phyloP scores from a whole-genome alignment of 2,113 vertebrate species.

The Ceyx melanurus region DNA sequence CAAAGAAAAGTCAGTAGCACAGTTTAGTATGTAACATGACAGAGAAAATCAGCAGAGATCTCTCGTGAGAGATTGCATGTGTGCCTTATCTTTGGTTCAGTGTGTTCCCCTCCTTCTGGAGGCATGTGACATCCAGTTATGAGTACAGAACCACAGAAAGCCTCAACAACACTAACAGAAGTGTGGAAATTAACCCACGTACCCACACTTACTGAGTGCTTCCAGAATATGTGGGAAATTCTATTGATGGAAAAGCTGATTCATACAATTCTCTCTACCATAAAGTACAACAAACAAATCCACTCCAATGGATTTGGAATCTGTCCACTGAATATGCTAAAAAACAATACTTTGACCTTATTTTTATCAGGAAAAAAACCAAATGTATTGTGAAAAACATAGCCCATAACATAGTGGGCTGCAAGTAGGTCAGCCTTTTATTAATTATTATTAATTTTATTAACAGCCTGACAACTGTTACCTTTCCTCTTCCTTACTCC shows the following conservation, averaged over 20 bases:
- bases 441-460: too few relatives aligned
- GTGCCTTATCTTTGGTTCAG: background rate
- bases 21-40: background rate
- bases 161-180: constrained; percentile 25
- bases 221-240: constrained; percentile 28
- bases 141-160: background rate
- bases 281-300: background rate
- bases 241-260: constrained; percentile 28
- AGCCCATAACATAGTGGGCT: background rate
- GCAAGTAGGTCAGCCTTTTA: background rate
- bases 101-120: background rate
- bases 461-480: background rate
- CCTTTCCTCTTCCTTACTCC: background rate
- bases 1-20: background rate
- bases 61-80: background rate
- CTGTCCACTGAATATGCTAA: background rate
- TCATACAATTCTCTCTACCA: background rate
- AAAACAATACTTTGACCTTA: background rate
- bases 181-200: background rate
- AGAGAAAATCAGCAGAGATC: background rate
- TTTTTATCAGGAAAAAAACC: background rate
- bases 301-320: background rate
- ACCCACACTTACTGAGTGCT: background rate
- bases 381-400: background rate
- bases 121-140: background rate